Conservation (phyloP, 2,113 vertebrate species). For the Dipodomys stephensi region DNA sequence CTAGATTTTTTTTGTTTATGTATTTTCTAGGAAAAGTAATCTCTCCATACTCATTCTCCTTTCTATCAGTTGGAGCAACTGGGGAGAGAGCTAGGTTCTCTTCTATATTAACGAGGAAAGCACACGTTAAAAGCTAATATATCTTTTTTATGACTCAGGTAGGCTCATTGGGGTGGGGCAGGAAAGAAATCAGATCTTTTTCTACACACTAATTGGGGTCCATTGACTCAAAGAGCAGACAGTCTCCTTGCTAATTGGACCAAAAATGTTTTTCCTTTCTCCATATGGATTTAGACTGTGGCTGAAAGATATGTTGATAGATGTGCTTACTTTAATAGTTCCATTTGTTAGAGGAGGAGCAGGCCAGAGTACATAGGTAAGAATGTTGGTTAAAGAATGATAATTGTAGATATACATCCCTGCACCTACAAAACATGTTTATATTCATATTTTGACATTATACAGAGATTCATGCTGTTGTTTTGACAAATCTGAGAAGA, state of each 20-base stretch:
- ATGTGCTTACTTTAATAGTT: conserved; percentile 53
- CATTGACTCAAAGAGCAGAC: conserved; percentile 60
- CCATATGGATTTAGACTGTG: conserved; percentile 41
- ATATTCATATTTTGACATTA: background rate
- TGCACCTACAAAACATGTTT: background rate
- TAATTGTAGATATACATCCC: background rate
- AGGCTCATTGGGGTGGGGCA: conserved; percentile 23
- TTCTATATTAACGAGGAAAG: background rate
- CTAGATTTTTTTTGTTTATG: background rate
- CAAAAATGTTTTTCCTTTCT: conserved; percentile 35
- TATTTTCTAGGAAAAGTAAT: background rate
- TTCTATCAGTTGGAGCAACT: background rate
- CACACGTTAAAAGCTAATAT: conserved; percentile 66
- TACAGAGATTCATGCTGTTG: background rate
- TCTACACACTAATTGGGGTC: conserved; percentile 58
- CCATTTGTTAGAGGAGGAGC: conserved; percentile 12
- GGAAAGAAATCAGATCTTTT: conserved; percentile 52
- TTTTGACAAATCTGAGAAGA: background rate
- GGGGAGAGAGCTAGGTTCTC: background rate
- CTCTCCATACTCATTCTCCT: background rate
- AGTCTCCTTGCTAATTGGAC: conserved; percentile 53
- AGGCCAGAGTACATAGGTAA: background rate
- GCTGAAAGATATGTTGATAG: conserved; percentile 53
- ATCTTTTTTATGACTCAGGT: conserved; percentile 70
- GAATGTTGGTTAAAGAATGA: background rate